These are phyloP conservation scores for Phyllotreta cruciferae DNA, from an alignment of 2,888 invertebrate species.

Conservation along the genomic window DNA sequence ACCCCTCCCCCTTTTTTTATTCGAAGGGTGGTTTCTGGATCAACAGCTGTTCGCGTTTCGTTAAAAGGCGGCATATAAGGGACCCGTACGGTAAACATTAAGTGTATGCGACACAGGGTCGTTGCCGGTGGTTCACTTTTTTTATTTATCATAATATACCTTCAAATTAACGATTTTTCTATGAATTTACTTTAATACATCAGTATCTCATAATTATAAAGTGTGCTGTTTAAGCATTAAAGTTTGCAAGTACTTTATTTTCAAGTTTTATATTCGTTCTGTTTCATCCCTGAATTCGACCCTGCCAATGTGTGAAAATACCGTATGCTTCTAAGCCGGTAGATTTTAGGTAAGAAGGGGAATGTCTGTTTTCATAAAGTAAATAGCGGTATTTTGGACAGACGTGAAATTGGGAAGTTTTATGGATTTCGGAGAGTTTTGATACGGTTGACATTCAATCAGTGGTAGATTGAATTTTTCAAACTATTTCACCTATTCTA, in stretches of 20 bases:
- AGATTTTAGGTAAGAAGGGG: constrained; percentile 8
- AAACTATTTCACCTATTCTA: background rate
- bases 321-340: constrained; percentile 17
- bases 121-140: background rate
- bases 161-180: background rate
- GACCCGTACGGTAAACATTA: constrained; percentile 49
- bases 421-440: constrained; percentile 19
- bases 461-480: background rate
- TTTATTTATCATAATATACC: background rate
- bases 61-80: constrained; percentile 48
- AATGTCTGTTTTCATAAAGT: constrained; percentile 16
- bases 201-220: too few species aligned
- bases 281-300: constrained; percentile 6
- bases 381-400: constrained; percentile 20
- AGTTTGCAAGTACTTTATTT: background rate
- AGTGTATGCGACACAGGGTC: constrained; percentile 31
- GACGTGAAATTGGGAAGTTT: constrained; percentile 26
- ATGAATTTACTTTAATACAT: too few species aligned
- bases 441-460: constrained; percentile 1
- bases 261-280: background rate
- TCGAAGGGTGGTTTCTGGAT: constrained; percentile 58
- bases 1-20: constrained; percentile 55
- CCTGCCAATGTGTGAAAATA: constrained; percentile 11
- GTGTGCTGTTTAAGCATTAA: too few species aligned
- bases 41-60: constrained; percentile 55